phyloP scores from a whole-genome alignment of 2,113 vertebrate species.

The Caretta caretta region DNA sequence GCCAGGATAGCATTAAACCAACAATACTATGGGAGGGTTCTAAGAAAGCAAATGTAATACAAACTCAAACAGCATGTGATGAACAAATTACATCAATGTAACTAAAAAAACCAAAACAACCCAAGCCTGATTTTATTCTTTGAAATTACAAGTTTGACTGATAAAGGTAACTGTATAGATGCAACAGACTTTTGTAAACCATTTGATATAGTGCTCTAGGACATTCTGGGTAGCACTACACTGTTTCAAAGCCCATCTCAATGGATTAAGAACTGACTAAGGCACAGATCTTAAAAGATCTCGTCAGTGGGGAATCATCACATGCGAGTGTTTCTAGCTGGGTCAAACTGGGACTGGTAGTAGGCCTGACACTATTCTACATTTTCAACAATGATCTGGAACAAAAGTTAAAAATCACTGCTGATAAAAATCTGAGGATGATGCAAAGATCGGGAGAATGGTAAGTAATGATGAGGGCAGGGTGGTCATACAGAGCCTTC shows the following conservation, averaged over 20 bases:
- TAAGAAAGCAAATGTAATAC: background rate
- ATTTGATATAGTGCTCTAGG: background rate
- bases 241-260: background rate
- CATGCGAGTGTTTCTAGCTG: background rate
- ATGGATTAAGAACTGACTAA: background rate
- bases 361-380: background rate
- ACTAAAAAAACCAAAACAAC: background rate
- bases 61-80: background rate
- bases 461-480: background rate
- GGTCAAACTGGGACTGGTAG: background rate
- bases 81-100: background rate
- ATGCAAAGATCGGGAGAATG: background rate
- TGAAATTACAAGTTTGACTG: background rate
- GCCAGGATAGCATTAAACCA: background rate
- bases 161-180: background rate
- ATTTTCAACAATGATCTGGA: conserved; percentile 10
- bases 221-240: fast-evolving
- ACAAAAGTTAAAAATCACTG: conserved; percentile 29
- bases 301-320: background rate
- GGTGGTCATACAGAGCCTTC: background rate
- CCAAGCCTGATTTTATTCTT: background rate
- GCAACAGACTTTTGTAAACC: background rate
- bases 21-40: background rate
- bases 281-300: background rate
- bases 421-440: conserved; percentile 21